These are phyloP conservation scores for Prochilodus magdalenae DNA, from an alignment of 2,113 vertebrate genomes.

Conservation along the genomic window DNA sequence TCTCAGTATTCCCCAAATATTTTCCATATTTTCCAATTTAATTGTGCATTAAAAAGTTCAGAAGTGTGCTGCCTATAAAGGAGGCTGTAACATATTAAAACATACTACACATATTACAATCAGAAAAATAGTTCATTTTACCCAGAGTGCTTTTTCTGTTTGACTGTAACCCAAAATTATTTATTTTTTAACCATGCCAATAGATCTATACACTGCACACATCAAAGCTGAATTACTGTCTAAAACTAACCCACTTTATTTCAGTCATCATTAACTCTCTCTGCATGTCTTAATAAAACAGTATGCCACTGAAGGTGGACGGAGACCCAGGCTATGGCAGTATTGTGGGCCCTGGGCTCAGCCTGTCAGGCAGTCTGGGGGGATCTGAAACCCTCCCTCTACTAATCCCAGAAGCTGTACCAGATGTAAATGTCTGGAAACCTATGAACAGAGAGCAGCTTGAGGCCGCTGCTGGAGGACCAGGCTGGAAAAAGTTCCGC, in stretches of 20 bases:
- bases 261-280: background rate
- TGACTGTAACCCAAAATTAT: too few species aligned
- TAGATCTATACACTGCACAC: too few species aligned
- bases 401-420: slow-evolving; percentile 56
- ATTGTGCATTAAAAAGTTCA: too few species aligned
- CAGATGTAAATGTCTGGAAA: slow-evolving; percentile 44
- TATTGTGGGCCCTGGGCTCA: slow-evolving; percentile 16
- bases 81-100: too few species aligned
- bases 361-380: slow-evolving; percentile 17
- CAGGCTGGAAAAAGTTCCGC: slow-evolving; percentile 70
- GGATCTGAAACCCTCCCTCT: slow-evolving; percentile 66
- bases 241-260: background rate
- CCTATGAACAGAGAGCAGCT: slow-evolving; percentile 70
- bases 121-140: too few species aligned
- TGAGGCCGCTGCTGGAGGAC: slow-evolving; percentile 60
- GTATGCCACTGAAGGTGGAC: slow-evolving; percentile 70
- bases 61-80: too few species aligned
- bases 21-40: too few species aligned
- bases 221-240: too few species aligned
- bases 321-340: slow-evolving; percentile 64
- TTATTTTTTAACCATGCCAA: too few species aligned
- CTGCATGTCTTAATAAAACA: slow-evolving; percentile 12
- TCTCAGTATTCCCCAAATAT: too few species aligned
- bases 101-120: too few species aligned
- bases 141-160: too few species aligned